Conservation (phyloP, 2,113 vertebrate species). For the Rhabdornis inornatus region DNA sequence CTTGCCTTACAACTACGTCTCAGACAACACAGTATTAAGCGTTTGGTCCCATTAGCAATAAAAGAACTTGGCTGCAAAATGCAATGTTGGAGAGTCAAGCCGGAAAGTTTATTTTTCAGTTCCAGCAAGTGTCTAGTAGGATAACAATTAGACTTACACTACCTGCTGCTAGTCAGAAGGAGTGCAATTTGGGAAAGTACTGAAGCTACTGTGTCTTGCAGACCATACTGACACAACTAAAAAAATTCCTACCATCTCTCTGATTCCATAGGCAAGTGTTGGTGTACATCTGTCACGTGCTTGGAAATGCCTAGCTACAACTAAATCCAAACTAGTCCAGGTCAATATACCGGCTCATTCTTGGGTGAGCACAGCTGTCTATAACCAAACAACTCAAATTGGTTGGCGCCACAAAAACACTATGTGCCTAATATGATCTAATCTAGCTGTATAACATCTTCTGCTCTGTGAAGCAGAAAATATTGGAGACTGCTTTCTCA, state of each 20-base stretch:
- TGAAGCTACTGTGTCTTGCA: neutral
- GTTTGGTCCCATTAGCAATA: neutral
- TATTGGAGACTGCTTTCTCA: neutral
- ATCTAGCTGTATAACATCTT: neutral
- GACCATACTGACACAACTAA: neutral
- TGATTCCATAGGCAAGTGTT: neutral
- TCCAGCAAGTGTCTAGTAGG: neutral
- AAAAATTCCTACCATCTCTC: neutral
- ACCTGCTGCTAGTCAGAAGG: neutral
- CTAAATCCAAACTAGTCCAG: neutral
- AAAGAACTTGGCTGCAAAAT: neutral
- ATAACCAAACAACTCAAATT: neutral
- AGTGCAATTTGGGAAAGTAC: neutral
- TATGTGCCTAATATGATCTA: neutral
- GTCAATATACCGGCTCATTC: neutral
- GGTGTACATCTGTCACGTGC: neutral
- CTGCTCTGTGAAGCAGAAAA: conserved; percentile 2
- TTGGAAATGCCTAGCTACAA: neutral
- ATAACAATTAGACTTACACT: neutral
- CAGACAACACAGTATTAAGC: rapidly evolving
- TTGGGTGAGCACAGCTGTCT: neutral
- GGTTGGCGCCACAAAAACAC: neutral
- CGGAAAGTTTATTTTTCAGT: neutral
- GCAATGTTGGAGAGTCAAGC: neutral
- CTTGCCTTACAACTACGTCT: neutral